Evolutionary conservation across 2,113 vertebrate species (phyloP), one percentile per base, ranked within the genome.

Genomic region (Ictalurus punctatus): DNA sequence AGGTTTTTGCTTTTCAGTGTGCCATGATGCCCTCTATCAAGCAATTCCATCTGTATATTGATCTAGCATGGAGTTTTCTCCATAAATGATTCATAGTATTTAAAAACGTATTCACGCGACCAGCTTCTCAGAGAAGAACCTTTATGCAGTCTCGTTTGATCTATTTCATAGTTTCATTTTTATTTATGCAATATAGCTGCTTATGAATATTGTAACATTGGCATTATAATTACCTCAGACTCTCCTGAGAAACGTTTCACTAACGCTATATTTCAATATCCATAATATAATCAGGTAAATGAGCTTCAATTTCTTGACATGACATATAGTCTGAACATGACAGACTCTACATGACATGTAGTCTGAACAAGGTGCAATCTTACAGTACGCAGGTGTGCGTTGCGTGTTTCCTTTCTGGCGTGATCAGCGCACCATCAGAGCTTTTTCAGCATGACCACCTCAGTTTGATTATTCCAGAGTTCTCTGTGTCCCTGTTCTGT

Each of bases 121-220:
- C 17, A 37, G 37, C 37, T 74, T 48, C 6, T 44, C 25, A 52
- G 5, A 79, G 4, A 54, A 79, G 73, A 40, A 19, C 21, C 1
- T 37, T 73, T 73, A 73, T 73, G 37, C 34, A 34, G 69, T 37
- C 13, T 74, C 6, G 3, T 40, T 40, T 34, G 44, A 71, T 71
- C 19, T 1, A 44, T 74, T 37, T 37, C 7, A 40, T 76, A 44
- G 40, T 23, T 76, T 44, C 9, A 76, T 7, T 76, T 78, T 74
- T 21, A 74, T 7, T 44, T 23, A 23, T 21, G 25, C 37, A 44
- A 13, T 44, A 63, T 48, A 76, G 71, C 71, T 76, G 48, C 71
- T 86, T 63, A 78, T 63, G 14, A 63, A 76, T 59, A 74, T 76
- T 61, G 61, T 86, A 78, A 4, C 34, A 25, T 86, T 86, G 44